These are phyloP conservation scores for Drosophila parabipectinata DNA, from an alignment of 1,140 invertebrate species.

Conservation along the genomic window DNA sequence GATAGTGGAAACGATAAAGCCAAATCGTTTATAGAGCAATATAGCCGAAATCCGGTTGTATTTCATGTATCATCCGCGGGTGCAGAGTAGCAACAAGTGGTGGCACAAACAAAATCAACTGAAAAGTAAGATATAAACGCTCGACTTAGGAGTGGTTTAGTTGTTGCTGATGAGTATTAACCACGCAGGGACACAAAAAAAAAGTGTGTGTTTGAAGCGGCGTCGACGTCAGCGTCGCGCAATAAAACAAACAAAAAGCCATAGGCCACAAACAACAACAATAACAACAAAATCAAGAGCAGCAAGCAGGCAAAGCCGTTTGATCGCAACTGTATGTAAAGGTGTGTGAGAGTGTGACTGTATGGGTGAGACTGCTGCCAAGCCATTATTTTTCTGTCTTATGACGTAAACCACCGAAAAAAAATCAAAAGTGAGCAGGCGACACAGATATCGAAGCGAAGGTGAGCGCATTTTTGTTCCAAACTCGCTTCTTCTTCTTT, in stretches of 20 bases:
- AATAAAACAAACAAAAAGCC: conserved; percentile 54
- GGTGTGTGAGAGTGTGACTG: conserved; percentile 10
- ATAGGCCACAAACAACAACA: conserved; percentile 37
- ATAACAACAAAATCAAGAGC: conserved; percentile 10
- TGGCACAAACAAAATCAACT: conserved; percentile 26
- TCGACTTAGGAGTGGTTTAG: conserved; percentile 2
- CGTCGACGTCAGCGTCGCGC: conserved; percentile 36
- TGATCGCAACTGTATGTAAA: conserved; percentile 41
- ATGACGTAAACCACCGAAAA: conserved; percentile 78
- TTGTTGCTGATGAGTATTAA: conserved; percentile 16
- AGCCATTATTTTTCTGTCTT: conserved; percentile 80
- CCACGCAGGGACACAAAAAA: conserved; percentile 19
- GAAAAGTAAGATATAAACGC: conserved; percentile 15
- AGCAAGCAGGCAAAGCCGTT: conserved; percentile 52
- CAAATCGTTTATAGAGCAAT: conserved; percentile 12
- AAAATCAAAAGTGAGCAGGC: conserved; percentile 80
- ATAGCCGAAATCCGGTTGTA: conserved; percentile 1
- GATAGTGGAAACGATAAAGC: not conserved
- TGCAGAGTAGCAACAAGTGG: conserved; percentile 44
- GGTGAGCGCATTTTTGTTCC: conserved; percentile 62
- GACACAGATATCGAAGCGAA: conserved; percentile 67
- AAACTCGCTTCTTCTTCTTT: conserved; percentile 44
- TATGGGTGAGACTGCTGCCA: conserved; percentile 57
- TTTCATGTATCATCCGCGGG: conserved; percentile 28
- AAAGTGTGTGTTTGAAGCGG: conserved; percentile 26